Conservation (phyloP, 2,888 invertebrate species). For the Phyto melanocephala region DNA sequence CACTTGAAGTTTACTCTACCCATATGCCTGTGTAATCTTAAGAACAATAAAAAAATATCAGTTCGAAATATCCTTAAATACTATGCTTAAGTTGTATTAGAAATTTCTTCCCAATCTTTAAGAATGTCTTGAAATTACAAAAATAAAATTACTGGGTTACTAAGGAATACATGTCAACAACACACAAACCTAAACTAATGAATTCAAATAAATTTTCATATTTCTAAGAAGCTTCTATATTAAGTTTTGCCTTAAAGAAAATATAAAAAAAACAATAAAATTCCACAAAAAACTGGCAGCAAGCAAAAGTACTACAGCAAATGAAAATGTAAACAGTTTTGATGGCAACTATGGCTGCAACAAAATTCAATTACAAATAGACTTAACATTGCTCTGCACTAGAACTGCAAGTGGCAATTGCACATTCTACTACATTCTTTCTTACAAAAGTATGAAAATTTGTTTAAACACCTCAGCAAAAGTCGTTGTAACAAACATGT, state of each 20-base stretch:
- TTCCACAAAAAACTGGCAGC: no score
- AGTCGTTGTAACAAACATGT: not conserved
- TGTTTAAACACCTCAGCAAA: not conserved
- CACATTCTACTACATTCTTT: no score
- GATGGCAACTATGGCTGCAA: conserved; percentile 12
- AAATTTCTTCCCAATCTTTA: not conserved
- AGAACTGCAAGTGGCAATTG: conserved; percentile 10
- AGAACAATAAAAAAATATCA: no score
- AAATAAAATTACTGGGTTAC: not conserved
- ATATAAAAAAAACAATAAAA: not conserved
- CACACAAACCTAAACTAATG: conserved; percentile 3
- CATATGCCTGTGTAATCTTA: no score
- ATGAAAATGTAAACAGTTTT: conserved; percentile 31
- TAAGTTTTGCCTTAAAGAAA: not conserved
- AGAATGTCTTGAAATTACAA: no score
- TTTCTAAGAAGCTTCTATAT: conserved; percentile 16
- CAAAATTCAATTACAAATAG: not conserved
- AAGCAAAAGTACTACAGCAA: not conserved
- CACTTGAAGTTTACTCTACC: no score
- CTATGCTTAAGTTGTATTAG: no score
- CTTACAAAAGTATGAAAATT: not conserved
- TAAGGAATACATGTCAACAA: not conserved
- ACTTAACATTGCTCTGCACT: not conserved
- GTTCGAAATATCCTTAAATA: no score
- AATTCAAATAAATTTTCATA: conserved; percentile 37